These are phyloP conservation scores for Azemiops feae DNA, from an alignment of 2,113 vertebrate species.

Conservation along the genomic window DNA sequence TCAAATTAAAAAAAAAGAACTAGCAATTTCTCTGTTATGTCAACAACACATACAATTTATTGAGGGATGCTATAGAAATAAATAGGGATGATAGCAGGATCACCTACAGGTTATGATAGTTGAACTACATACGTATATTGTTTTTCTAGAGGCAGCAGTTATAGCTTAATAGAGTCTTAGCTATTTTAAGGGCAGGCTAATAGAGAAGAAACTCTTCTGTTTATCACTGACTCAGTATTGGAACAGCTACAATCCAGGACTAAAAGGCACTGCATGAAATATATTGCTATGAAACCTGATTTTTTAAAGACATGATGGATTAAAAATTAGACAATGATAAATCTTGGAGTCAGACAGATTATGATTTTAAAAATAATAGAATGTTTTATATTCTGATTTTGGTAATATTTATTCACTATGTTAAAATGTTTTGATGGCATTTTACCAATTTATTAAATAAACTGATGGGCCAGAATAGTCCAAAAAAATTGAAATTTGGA, in stretches of 20 bases:
- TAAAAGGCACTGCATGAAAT: not conserved
- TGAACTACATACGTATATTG: not conserved
- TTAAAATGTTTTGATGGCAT: not conserved
- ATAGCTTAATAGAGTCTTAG: not conserved
- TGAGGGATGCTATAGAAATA: not conserved
- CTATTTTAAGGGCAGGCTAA: not conserved
- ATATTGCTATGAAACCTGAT: not conserved
- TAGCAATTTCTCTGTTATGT: not conserved
- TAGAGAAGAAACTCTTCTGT: not conserved
- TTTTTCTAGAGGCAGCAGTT: not conserved
- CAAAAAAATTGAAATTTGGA: not conserved
- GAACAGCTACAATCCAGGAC: not conserved
- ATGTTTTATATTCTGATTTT: slow-evolving; percentile 27
- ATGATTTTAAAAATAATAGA: slow-evolving; percentile 16
- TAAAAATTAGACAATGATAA: not conserved
- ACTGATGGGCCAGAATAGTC: not conserved
- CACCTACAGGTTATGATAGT: not conserved
- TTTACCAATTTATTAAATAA: slow-evolving; percentile 10
- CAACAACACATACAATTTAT: not conserved
- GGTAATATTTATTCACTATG: not conserved
- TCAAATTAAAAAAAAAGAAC: not conserved
- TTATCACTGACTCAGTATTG: not conserved
- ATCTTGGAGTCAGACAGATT: not conserved
- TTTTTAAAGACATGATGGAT: not conserved
- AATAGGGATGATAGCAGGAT: not conserved